Evolutionary conservation across 2,888 invertebrate genomes (phyloP), one percentile per base, ranked within the genome.

Genomic region (Amblyteles armatorius): DNA sequence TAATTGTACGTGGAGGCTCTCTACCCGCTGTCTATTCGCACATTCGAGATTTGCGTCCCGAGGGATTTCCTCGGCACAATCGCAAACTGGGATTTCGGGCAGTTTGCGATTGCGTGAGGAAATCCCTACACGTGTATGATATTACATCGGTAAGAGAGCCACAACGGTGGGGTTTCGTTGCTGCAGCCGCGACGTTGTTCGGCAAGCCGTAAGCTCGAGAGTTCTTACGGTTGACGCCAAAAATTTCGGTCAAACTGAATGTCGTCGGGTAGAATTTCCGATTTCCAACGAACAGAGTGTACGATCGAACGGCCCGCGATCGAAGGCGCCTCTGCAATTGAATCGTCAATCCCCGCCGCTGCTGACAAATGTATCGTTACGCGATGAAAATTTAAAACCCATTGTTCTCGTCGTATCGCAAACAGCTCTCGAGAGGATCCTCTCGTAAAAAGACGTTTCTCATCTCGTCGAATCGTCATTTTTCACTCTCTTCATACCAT

Each of bases 401-500:
- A 79, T 36, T 33, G 40, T 55, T 71, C 77, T 29, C 65, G 40
- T 26, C 7, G 13, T 69, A 60, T 50, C 40, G 13, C 68, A 60
- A 36, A 48, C 19, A n/a, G 13, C 7, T 33, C 33, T 33, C 33
- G 33, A 16, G 33, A 16, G 6, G 26, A 44, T 11, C 11, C 19
- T 29, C 67, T 19, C 67, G 67, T 44, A 19, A 19, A 36, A 9
- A 9, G 3, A 40, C 36, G 29, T 57, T 69, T 79, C 69, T 50
- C 60, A 52, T 78, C 50, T 22, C 50, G 69, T 48, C 65, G 68
- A 48, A 72, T 73, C 33, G 48, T 63, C 16, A 85, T 74, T 82
- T 82, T 33, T 57, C 74, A 74, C 33, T 50, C 48, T 33, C 60
- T 33, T 78, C 29, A 48, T 40, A 68, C 50, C 16, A 33, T 67